Base-by-base conservation (phyloP, 2,888 invertebrate species). In the Capitulum mitella region DNA sequence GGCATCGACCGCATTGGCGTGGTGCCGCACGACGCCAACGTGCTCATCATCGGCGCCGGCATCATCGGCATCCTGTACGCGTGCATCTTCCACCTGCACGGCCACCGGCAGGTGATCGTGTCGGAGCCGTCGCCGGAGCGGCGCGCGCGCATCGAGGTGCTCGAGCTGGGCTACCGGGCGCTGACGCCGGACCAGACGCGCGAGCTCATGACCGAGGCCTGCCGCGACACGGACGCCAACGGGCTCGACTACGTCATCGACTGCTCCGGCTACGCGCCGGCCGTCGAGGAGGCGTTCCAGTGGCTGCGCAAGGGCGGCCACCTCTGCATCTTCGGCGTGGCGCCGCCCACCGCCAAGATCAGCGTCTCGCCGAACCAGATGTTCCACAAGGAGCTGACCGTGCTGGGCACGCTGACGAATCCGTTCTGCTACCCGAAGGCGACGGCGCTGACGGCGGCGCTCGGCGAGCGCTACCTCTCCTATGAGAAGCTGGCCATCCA, bases 1-100 rank as follows among this genome's bases (percentile, higher is more conserved):
- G 92, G 91, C 0, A 90, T 89, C 87, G 90, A 92, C 82, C 87
- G 88, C 78, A 88, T 91, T 1, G 86, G 88, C 26, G 90, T 91
- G 0, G 85, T 92, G 10, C 83, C 87, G 0, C 87, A 92, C 0
- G 91, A 91, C 0, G 84, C 88, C 61, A 89, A 88, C 81, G 89
- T 92, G 32, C 87, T 92, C 46, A 85, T 92, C 0, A 87, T 89
- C 0, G 92, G 92, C 0, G 91, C 92, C 78, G 92, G 92, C 1
- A 92, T 92, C 77, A 92, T 92, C 81, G 92, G 92, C 83, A 90
- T 89, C 83, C 85, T 92, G 0, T 92, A 92, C 91, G 85, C 89
- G 0, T 88, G 89, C 0, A 85, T 89, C 0, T 87, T 92, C 1
- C 92, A 92, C 83, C 87, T 90, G 14, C 90, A 90, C 75, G 92